phyloP scores from a whole-genome alignment of 2,888 invertebrate species.

The Lamellibrachia satsuma region DNA sequence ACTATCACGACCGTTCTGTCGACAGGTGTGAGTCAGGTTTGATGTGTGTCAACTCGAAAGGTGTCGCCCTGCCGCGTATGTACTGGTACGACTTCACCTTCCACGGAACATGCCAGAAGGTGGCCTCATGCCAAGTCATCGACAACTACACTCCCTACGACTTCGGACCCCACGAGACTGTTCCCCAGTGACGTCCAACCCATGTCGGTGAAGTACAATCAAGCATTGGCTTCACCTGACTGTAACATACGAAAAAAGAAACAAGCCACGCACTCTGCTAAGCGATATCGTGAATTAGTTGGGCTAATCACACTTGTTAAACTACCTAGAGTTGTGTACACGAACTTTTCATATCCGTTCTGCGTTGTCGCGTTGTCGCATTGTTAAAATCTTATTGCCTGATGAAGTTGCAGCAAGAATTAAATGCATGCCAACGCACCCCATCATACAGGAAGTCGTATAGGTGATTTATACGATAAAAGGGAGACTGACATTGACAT shows the following conservation, averaged over 20 bases:
- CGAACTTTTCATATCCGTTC: neutral
- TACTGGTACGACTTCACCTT: neutral
- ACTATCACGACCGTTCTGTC: neutral
- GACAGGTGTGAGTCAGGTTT: neutral
- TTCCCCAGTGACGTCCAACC: neutral
- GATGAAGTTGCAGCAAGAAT: neutral
- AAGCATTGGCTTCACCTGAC: neutral
- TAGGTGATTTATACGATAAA: too few species aligned
- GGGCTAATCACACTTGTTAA: neutral
- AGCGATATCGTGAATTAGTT: neutral
- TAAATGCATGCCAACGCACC: neutral
- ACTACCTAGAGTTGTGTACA: neutral
- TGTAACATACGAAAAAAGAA: neutral
- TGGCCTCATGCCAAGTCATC: neutral
- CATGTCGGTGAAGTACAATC: neutral
- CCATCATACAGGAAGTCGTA: too few species aligned
- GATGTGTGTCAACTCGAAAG: constrained; percentile 10
- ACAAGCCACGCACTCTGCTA: neutral
- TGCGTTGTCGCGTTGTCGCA: neutral
- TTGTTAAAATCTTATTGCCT: neutral
- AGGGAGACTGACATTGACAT: too few species aligned
- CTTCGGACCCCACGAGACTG: neutral
- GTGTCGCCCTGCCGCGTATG: neutral
- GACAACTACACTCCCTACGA: neutral
- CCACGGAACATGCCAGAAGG: neutral